phyloP scores from a whole-genome alignment of 2,113 vertebrate genomes.

The Phyllostomus discolor region DNA sequence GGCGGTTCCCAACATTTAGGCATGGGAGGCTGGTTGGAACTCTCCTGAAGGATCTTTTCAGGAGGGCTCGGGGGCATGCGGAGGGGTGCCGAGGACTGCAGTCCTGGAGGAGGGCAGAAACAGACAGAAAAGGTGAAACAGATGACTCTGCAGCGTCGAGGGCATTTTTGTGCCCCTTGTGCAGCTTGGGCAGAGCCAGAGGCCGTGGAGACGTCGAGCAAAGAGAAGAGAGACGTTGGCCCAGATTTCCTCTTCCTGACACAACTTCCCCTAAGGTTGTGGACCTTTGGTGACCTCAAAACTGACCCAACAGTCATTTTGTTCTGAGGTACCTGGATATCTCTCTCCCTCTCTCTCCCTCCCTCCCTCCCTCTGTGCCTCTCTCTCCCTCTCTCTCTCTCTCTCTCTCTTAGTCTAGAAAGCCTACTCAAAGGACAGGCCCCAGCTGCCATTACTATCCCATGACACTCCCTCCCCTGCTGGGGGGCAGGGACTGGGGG shows the following conservation, averaged over 20 bases:
- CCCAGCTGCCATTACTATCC: neutral
- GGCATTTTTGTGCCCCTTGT: neutral
- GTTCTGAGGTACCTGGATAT: neutral
- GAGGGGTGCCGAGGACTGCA: neutral
- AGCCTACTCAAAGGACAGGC: neutral
- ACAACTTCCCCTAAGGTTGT: neutral
- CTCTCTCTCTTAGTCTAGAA: neutral
- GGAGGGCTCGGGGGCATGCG: no score
- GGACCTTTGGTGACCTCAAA: neutral
- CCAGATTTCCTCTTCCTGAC: neutral
- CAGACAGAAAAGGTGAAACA: neutral
- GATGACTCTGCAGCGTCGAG: neutral
- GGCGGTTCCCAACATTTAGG: no score
- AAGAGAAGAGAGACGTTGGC: neutral
- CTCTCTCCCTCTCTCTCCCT: no score
- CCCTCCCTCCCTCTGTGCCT: no score
- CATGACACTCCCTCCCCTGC: fast-evolving
- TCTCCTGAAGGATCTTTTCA: neutral
- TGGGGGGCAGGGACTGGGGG: no score
- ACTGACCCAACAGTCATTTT: neutral
- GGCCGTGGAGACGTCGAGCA: neutral
- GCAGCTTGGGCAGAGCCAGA: neutral
- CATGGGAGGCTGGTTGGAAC: neutral
- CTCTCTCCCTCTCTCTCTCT: neutral
- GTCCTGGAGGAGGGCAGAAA: neutral